Conservation (phyloP, 2,888 invertebrate species). For the Amphipyra berbera region DNA sequence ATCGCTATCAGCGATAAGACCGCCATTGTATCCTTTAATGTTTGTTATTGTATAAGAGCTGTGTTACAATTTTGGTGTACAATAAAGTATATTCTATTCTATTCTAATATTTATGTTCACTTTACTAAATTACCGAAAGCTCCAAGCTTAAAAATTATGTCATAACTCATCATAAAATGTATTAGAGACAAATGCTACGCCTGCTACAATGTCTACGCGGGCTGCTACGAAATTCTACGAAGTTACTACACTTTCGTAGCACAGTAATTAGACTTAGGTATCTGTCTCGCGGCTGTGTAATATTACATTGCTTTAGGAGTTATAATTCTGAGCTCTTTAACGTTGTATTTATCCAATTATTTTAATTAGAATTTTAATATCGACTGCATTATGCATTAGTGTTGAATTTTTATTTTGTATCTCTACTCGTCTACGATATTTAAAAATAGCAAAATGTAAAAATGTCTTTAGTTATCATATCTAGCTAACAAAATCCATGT, state of each 20-base stretch:
- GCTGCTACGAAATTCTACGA: conserved; percentile 62
- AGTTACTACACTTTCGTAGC: conserved; percentile 70
- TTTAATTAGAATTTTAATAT: conserved; percentile 52
- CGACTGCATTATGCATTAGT: conserved; percentile 30
- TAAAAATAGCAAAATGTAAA: conserved; percentile 1
- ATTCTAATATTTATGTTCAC: conserved; percentile 27
- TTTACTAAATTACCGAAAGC: conserved; percentile 46
- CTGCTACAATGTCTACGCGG: conserved; percentile 57
- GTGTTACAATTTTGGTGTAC: too few relatives aligned
- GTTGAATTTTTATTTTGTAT: conserved; percentile 19
- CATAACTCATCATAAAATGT: conserved; percentile 69
- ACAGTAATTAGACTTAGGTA: conserved; percentile 71
- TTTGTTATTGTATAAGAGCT: too few relatives aligned
- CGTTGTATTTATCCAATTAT: conserved; percentile 62
- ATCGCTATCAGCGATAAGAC: too few relatives aligned
- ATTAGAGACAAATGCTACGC: conserved; percentile 70
- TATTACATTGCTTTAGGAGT: conserved; percentile 65
- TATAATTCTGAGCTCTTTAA: conserved; percentile 56
- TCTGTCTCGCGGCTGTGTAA: conserved; percentile 65
- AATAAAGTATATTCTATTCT: too few relatives aligned
- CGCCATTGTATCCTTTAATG: too few relatives aligned
- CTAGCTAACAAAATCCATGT: too few relatives aligned
- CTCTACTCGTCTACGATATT: background rate
- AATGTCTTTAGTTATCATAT: too few relatives aligned
- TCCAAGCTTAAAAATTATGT: conserved; percentile 65